phyloP scores from a whole-genome alignment of 2,797 vertebrate genomes.

The Trachops cirrhosus region DNA sequence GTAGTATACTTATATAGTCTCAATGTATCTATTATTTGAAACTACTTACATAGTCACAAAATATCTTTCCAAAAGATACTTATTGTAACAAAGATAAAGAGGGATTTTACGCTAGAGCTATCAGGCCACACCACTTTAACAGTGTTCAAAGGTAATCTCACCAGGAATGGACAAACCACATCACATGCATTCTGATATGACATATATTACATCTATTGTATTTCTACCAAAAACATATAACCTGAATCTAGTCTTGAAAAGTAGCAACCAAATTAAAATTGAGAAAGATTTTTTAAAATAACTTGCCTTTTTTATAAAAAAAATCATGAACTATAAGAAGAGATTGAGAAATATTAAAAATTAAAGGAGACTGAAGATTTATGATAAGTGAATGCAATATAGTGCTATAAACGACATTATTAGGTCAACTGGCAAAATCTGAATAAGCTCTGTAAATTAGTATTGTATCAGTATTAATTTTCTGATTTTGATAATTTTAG shows the following conservation, averaged over 20 bases:
- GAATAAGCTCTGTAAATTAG: background rate
- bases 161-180: background rate
- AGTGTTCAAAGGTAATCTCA: background rate
- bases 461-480: background rate
- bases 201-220: background rate
- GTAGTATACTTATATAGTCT: background rate
- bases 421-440: background rate
- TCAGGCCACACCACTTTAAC: background rate
- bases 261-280: background rate
- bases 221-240: background rate
- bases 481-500: slow-evolving; percentile 5
- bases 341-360: slow-evolving; percentile 11
- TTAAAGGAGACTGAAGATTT: background rate
- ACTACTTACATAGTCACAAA: background rate
- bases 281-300: background rate
- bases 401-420: background rate
- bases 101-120: background rate
- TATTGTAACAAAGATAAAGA: background rate
- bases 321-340: background rate
- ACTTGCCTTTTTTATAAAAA: background rate
- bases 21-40: background rate
- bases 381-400: background rate
- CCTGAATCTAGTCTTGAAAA: background rate
- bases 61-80: background rate
- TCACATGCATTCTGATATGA: background rate